Conservation (phyloP, 2,113 vertebrate genomes). For the Indri indri region DNA sequence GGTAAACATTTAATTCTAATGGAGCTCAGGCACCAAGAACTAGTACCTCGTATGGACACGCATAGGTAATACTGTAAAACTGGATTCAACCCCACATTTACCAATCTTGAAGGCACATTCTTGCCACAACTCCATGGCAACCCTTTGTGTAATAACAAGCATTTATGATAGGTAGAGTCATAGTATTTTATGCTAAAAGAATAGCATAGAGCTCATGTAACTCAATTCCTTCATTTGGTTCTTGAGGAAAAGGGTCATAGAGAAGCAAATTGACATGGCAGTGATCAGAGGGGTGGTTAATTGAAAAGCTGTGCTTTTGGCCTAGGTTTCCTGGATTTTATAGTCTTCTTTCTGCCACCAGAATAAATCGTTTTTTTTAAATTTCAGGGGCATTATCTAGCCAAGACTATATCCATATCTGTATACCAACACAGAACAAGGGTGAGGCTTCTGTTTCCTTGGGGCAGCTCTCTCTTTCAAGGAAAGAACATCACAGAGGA, state of each 20-base stretch:
- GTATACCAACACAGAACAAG: background rate
- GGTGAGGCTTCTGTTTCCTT: background rate
- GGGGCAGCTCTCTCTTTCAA: background rate
- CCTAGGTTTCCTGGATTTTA: background rate
- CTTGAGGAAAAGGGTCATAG: background rate
- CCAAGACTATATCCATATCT: background rate
- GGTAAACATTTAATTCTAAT: background rate
- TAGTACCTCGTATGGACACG: background rate
- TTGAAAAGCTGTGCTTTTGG: background rate
- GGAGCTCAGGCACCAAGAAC: background rate
- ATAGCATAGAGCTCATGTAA: background rate
- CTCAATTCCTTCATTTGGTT: background rate
- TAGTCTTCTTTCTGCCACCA: background rate
- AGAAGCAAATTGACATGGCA: background rate
- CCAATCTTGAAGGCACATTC: background rate
- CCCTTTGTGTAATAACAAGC: background rate
- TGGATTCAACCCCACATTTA: background rate
- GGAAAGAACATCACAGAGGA: background rate
- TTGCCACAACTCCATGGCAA: background rate
- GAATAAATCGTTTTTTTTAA: background rate
- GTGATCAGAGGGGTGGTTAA: background rate
- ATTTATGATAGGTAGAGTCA: background rate
- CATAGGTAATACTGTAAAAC: background rate
- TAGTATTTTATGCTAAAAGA: background rate
- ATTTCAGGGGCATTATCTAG: background rate